Evolutionary conservation across 2,888 invertebrate genomes (phyloP).

Genomic region (Bedellia somnulentella): DNA sequence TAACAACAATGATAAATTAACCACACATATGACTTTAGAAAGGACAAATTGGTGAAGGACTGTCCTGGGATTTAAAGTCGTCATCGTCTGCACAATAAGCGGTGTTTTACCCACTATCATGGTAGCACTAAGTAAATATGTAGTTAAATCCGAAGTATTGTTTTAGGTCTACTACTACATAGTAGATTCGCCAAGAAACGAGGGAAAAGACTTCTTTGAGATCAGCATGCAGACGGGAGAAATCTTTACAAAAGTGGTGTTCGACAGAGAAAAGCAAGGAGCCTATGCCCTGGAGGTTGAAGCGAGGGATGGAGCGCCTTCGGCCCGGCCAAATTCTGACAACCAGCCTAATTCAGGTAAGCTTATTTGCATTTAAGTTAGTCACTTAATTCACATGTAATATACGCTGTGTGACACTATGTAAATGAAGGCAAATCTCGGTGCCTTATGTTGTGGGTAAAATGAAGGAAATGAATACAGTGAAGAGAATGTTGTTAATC

Average conservation of each 20-base stretch:
- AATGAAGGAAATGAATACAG: too few relatives aligned
- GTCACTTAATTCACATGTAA: background rate
- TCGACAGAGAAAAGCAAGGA: slow-evolving; percentile 97
- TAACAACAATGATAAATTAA: too few relatives aligned
- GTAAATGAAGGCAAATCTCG: too few relatives aligned
- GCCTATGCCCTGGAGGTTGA: slow-evolving; percentile 97
- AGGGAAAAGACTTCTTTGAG: slow-evolving; percentile 94
- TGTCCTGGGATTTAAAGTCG: too few relatives aligned
- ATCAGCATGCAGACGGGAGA: slow-evolving; percentile 95
- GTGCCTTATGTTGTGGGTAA: too few relatives aligned
- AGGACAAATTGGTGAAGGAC: too few relatives aligned
- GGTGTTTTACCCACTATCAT: too few relatives aligned
- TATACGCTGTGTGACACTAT: background rate
- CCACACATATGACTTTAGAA: too few relatives aligned
- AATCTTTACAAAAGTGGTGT: slow-evolving; percentile 92
- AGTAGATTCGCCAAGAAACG: slow-evolving; percentile 87
- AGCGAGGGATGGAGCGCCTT: slow-evolving; percentile 95
- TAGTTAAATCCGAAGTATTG: slow-evolving; percentile 8
- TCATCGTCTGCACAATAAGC: too few relatives aligned
- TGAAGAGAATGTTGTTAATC: too few relatives aligned
- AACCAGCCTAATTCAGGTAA: slow-evolving; percentile 95
- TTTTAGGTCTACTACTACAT: slow-evolving; percentile 89
- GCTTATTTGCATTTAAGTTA: slow-evolving; percentile 16
- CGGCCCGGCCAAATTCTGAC: slow-evolving; percentile 90
- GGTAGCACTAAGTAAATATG: slow-evolving; percentile 3